Conservation (phyloP, 2,113 vertebrate genomes). For the Lamprologus ornatipinnis region DNA sequence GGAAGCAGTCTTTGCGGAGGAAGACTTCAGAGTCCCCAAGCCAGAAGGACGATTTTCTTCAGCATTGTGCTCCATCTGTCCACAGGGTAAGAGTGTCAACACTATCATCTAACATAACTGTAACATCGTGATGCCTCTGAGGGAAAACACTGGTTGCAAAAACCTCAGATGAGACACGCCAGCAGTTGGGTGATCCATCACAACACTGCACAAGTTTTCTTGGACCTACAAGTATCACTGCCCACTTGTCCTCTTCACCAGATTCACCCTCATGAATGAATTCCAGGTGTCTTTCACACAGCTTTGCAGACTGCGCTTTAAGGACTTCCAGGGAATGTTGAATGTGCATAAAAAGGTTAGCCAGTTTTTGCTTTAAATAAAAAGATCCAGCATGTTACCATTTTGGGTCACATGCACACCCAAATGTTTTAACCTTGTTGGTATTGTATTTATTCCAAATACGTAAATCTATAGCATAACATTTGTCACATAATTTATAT, state of each 20-base stretch:
- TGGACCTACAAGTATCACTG: fast-evolving
- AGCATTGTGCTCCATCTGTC: background rate
- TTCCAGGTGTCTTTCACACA: background rate
- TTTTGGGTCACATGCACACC: background rate
- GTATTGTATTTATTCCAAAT: fast-evolving
- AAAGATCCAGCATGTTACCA: fast-evolving
- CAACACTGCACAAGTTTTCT: background rate
- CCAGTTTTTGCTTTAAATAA: fast-evolving
- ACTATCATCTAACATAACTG: background rate
- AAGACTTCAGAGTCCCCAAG: background rate
- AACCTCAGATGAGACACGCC: background rate
- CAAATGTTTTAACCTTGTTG: fast-evolving
- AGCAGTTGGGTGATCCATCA: background rate
- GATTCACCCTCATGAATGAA: background rate
- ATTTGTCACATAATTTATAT: background rate
- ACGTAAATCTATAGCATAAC: background rate
- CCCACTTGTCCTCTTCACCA: background rate
- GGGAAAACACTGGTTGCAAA: background rate
- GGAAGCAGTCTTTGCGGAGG: background rate
- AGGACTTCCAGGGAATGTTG: background rate
- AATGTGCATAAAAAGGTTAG: background rate
- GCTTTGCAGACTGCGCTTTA: background rate
- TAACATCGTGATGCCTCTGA: background rate
- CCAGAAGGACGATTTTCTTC: background rate
- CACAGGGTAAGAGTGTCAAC: background rate